phyloP scores from a whole-genome alignment of 2,113 vertebrate species.

The Misgurnus mizolepis region DNA sequence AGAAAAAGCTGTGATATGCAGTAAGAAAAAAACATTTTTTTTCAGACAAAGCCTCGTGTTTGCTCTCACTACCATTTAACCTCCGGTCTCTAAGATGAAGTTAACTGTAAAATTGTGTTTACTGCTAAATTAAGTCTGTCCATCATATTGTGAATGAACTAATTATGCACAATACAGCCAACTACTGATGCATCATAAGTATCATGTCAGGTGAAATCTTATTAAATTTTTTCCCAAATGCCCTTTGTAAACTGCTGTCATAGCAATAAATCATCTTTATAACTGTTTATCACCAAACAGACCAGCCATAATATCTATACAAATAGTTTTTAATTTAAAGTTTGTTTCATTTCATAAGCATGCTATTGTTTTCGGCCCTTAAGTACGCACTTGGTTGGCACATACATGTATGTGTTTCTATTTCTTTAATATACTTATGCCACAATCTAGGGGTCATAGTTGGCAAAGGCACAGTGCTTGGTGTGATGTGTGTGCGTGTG shows the following conservation, averaged over 20 bases:
- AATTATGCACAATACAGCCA: conserved; percentile 7
- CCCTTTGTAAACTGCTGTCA: neutral
- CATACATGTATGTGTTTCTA: neutral
- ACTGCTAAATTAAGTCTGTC: conserved; percentile 7
- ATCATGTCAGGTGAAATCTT: conserved; percentile 11
- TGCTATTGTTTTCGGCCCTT: too few relatives aligned
- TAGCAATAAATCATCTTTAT: neutral
- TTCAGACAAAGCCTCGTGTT: neutral
- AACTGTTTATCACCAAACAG: neutral
- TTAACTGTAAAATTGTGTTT: neutral
- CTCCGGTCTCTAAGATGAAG: neutral
- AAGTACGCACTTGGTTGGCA: neutral
- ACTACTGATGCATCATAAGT: conserved; percentile 3
- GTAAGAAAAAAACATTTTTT: neutral
- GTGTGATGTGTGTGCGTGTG: neutral
- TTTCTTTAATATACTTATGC: conserved; percentile 4
- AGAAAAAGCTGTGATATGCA: too few relatives aligned
- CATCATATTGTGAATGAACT: conserved; percentile 2
- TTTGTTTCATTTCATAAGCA: neutral
- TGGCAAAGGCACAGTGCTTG: neutral
- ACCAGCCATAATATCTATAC: neutral
- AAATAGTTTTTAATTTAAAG: neutral
- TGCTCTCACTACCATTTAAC: neutral
- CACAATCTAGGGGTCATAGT: neutral
- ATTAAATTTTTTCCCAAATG: neutral